Base-by-base conservation (phyloP, 2,888 invertebrate species). In the Quadriops clusia region DNA sequence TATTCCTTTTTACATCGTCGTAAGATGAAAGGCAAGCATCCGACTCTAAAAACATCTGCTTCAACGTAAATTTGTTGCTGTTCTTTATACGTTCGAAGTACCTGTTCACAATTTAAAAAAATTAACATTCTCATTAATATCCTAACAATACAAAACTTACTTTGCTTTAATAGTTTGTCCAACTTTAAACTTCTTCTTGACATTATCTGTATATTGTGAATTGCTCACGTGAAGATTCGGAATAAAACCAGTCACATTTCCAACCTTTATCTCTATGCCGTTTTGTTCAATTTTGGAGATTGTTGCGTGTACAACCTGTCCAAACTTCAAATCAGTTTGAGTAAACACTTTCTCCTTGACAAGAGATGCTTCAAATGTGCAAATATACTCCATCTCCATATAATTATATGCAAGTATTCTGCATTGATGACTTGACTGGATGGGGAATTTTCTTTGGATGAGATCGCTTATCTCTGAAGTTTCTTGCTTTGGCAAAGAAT, bases 381-480 rank as follows among this genome's bases (percentile, higher is more conserved):
- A 77, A 5, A 78, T 65, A 55, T 77, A 83, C 16, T 70, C 48
- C 38, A 67, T 67, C 47, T 81, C 78, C 23, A 77, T 64, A 14
- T 67, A 56, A 53, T 76, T 72, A 60, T 78, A 83, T 32, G 70
- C 65, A 1, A 81, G 51, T 1, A 85, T 60, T 13, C 81, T 68
- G 14, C 66, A 66, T 16, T 50, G 50, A 37, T 65, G 63, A 13
- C 36, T 49, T 2, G 59, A 42, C 54, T 69, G 70, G 10, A 63
- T 42, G 1, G 65, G 63, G 41, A 68, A 68, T 20, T 65, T 61
- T 41, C 62, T 56, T 34, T 54, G 52, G 43, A 76, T 45, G 17
- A 65, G 47, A 37, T 65, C 47, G 34, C 64, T 63, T 9, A 67
- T 60, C 10, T 56, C 50, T 1, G 63, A 44, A 12, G 64, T 57